These are phyloP conservation scores for Acanthurus leucopareius DNA, from an alignment of 2,797 vertebrate genomes.

Conservation along the genomic window DNA sequence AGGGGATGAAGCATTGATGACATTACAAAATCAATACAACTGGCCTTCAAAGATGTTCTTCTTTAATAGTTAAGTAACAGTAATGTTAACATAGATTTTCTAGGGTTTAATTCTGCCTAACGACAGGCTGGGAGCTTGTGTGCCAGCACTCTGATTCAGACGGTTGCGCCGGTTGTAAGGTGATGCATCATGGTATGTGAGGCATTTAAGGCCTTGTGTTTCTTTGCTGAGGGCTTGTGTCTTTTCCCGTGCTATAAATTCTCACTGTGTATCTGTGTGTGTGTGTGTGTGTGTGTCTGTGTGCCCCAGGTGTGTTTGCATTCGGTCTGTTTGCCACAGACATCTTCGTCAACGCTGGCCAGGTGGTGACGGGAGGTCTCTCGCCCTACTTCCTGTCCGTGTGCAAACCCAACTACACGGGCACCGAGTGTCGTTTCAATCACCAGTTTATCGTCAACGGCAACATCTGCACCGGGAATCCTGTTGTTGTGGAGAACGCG, in stretches of 20 bases:
- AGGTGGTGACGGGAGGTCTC: conserved; percentile 96
- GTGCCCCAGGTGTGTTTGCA: conserved; percentile 92
- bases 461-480: conserved; percentile 96
- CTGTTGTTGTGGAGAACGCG: conserved; percentile 90
- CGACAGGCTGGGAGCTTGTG: conserved; percentile 7
- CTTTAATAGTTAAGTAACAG: too few relatives aligned
- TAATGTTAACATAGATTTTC: conserved; percentile 5
- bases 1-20: neutral
- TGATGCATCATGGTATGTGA: neutral
- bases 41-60: neutral
- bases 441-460: conserved; percentile 94
- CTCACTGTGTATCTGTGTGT: neutral
- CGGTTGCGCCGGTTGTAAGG: neutral
- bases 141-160: conserved; percentile 10
- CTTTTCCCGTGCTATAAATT: neutral
- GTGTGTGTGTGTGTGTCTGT: conserved; percentile 31
- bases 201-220: conserved; percentile 12
- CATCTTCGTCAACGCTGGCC: conserved; percentile 98
- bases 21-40: conserved; percentile 2
- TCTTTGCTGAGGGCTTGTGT: neutral
- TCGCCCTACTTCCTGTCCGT: conserved; percentile 97
- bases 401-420: conserved; percentile 98
- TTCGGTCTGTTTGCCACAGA: conserved; percentile 98
- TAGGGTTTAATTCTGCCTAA: conserved; percentile 13
- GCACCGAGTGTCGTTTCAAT: conserved; percentile 90